Evolutionary conservation across 2,888 invertebrate genomes (phyloP).

Genomic region (Empis stercorea): DNA sequence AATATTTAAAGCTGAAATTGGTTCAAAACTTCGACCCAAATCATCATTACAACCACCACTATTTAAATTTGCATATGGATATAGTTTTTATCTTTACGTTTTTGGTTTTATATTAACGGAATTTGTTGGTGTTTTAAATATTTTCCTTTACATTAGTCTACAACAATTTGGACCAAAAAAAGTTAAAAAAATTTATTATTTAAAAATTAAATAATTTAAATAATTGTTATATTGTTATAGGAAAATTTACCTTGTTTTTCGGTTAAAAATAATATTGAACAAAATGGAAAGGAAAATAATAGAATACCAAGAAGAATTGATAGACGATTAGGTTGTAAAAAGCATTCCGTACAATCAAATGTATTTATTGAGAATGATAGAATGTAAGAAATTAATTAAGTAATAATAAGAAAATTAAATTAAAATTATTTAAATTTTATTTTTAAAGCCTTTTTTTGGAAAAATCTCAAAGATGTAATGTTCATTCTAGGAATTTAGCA

Average conservation of each 20-base stretch:
- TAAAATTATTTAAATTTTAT: background rate
- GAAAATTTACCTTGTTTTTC: slow-evolving; percentile 31
- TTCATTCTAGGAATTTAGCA: slow-evolving; percentile 32
- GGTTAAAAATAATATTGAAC: slow-evolving; percentile 16
- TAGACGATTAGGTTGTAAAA: slow-evolving; percentile 9
- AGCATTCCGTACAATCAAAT: slow-evolving; percentile 9
- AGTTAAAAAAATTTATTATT: slow-evolving; percentile 19
- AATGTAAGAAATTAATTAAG: too few species aligned
- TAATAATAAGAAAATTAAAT: background rate
- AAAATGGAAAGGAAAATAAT: background rate
- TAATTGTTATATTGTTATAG: slow-evolving; percentile 5
- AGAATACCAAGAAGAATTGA: background rate
- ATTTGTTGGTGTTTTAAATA: slow-evolving; percentile 72
- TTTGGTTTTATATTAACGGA: slow-evolving; percentile 75
- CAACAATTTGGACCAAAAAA: slow-evolving; percentile 32
- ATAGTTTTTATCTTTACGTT: slow-evolving; percentile 75
- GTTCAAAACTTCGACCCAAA: slow-evolving; percentile 69
- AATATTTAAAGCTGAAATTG: slow-evolving; percentile 81
- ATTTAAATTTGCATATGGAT: slow-evolving; percentile 78
- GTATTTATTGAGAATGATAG: background rate
- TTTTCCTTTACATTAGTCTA: slow-evolving; percentile 64
- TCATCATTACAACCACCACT: slow-evolving; percentile 64
- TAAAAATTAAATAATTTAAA: too few species aligned
- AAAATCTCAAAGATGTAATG: slow-evolving; percentile 28
- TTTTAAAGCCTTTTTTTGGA: slow-evolving; percentile 29